A percentile compares a stretch with the other conserved stretches of the same genome.
Conservation (phyloP, 2,888 invertebrate genomes). For the Acronicta leporina region DNA sequence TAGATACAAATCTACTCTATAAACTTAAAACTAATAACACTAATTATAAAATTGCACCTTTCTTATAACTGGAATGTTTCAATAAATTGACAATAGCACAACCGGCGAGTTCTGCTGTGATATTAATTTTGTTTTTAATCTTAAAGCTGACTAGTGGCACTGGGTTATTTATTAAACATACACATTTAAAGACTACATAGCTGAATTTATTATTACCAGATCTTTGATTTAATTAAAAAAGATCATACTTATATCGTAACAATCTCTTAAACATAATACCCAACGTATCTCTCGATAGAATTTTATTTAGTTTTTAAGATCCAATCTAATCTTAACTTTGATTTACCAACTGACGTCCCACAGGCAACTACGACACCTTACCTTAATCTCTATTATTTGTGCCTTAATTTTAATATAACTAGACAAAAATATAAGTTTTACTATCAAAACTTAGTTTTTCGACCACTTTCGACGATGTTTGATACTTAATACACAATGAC, state of each 20-base stretch:
- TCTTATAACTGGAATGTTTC: slow-evolving; percentile 53
- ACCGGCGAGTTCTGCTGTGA: slow-evolving; percentile 43
- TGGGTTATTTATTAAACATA: slow-evolving; percentile 37
- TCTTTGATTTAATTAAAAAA: slow-evolving; percentile 35
- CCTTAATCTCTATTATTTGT: no score
- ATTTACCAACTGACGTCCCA: not conserved
- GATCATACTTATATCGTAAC: slow-evolving; percentile 17
- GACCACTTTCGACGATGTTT: slow-evolving; percentile 17
- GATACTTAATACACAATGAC: slow-evolving; percentile 12
- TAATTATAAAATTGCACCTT: slow-evolving; percentile 40
- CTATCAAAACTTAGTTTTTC: slow-evolving; percentile 14
- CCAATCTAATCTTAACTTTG: slow-evolving; percentile 5
- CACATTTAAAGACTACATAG: slow-evolving; percentile 30
- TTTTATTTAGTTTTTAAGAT: slow-evolving; percentile 19
- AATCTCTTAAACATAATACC: slow-evolving; percentile 37
- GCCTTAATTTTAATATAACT: slow-evolving; percentile 7
- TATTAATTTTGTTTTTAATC: slow-evolving; percentile 55
- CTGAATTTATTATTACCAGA: slow-evolving; percentile 35
- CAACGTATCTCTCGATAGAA: slow-evolving; percentile 16
- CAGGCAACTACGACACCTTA: slow-evolving; percentile 4
- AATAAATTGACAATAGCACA: slow-evolving; percentile 52
- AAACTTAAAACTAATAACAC: slow-evolving; percentile 42
- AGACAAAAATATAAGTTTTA: slow-evolving; percentile 5
- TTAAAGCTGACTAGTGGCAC: slow-evolving; percentile 68
- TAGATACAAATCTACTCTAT: slow-evolving; percentile 45